phyloP scores from a whole-genome alignment of 2,797 vertebrate species.

The Alauda arvensis region DNA sequence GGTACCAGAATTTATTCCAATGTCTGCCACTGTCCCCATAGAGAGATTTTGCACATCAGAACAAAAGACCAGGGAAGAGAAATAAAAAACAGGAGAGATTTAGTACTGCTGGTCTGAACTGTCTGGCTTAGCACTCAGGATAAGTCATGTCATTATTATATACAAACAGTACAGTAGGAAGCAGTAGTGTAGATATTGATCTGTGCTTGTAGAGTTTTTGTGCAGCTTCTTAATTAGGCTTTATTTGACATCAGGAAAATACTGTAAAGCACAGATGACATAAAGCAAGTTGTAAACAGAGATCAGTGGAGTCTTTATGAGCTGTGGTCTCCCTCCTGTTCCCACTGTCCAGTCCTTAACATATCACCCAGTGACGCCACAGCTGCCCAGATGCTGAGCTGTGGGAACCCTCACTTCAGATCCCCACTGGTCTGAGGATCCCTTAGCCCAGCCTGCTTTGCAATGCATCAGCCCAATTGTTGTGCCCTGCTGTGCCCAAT shows the following conservation, averaged over 20 bases:
- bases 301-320: background rate
- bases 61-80: background rate
- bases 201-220: background rate
- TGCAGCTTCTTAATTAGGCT: background rate
- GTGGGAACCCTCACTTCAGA: background rate
- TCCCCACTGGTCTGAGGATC: background rate
- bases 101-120: background rate
- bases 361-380: background rate
- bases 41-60: background rate
- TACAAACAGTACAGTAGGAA: background rate
- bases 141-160: background rate
- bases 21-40: fast-evolving
- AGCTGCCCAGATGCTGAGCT: background rate
- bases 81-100: background rate
- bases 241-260: background rate
- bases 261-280: background rate
- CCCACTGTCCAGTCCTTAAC: background rate
- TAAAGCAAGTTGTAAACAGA: background rate
- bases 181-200: background rate
- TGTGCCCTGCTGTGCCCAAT: background rate
- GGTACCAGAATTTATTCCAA: background rate
- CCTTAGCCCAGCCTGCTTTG: background rate
- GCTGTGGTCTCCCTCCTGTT: background rate
- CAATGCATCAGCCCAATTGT: background rate
- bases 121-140: background rate